These are phyloP conservation scores for Pseudomyrmex flavicornis DNA, from an alignment of 1,140 invertebrate genomes.

Conservation along the genomic window DNA sequence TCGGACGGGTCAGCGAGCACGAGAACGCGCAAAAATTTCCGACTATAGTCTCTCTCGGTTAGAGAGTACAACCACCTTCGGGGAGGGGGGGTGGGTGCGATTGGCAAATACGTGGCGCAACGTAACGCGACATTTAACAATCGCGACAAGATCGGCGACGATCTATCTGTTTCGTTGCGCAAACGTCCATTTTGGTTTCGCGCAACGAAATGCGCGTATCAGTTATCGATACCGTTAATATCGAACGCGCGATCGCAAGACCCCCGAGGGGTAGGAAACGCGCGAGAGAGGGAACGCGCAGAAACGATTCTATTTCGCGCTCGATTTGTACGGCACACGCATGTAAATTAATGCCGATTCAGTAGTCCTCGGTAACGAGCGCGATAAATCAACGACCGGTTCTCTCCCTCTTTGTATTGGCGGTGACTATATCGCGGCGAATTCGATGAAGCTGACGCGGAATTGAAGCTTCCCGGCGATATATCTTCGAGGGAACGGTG, in stretches of 20 bases:
- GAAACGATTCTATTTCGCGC: conserved; percentile 38
- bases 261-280: neutral
- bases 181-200: neutral
- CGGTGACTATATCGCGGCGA: conserved; percentile 3
- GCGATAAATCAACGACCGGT: conserved; percentile 24
- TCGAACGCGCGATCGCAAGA: conserved; percentile 30
- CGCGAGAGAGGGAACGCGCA: neutral
- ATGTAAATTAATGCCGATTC: conserved; percentile 44
- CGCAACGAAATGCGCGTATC: conserved; percentile 20
- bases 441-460: conserved; percentile 10
- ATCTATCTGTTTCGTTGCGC: neutral
- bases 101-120: conserved; percentile 1
- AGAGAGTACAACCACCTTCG: neutral
- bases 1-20: conserved; percentile 7
- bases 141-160: conserved; percentile 29
- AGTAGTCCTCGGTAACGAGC: conserved; percentile 14
- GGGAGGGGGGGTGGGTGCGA: neutral
- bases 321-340: conserved; percentile 34
- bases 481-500: neutral
- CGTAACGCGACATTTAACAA: conserved; percentile 50
- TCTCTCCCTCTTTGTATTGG: neutral
- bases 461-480: neutral
- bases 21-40: neutral
- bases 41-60: neutral
- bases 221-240: conserved; percentile 41